phyloP scores from a whole-genome alignment of 2,888 invertebrate species.

The Parapristionchus giblindavisi region DNA sequence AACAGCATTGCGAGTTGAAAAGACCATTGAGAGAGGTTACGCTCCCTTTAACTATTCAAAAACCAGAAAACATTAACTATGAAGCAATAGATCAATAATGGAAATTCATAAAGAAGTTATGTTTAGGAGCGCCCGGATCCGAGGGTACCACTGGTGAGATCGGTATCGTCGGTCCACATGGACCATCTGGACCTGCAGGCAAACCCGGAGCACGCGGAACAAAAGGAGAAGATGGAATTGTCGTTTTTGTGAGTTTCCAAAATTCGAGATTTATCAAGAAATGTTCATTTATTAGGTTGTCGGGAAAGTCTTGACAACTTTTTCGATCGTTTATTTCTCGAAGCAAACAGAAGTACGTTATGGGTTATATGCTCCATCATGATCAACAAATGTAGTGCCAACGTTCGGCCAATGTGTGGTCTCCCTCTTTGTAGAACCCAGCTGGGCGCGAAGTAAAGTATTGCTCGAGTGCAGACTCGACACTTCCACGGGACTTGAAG shows the following conservation, averaged over 20 bases:
- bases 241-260: constrained; percentile 53
- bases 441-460: no score
- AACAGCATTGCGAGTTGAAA: no score
- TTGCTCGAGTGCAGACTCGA: no score
- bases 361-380: background rate
- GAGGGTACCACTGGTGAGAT: constrained; percentile 59
- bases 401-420: no score
- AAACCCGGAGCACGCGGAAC: constrained; percentile 53
- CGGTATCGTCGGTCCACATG: constrained; percentile 63
- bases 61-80: background rate
- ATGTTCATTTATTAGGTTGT: no score
- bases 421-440: no score
- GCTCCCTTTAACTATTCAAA: background rate
- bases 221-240: constrained; percentile 53
- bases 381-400: no score
- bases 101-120: background rate
- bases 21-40: no score
- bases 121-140: constrained; percentile 37
- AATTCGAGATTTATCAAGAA: no score
- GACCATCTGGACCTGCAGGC: constrained; percentile 63
- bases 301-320: background rate
- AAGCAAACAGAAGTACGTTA: background rate
- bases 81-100: no score
- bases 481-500: no score
- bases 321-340: background rate